Conservation (phyloP, 2,888 invertebrate genomes). For the Neocrepidodera transversa region DNA sequence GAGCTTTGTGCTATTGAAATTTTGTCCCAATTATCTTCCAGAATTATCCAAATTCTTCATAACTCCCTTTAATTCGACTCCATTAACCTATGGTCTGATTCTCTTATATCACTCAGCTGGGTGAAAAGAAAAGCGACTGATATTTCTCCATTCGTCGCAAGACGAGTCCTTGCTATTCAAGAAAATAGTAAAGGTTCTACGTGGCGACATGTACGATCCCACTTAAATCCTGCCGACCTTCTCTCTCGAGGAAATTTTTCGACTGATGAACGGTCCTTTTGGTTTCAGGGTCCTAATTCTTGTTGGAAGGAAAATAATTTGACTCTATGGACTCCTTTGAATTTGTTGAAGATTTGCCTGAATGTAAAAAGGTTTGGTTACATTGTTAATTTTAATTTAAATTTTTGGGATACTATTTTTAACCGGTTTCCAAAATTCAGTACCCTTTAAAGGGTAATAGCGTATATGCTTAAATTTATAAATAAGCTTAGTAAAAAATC, state of each 20-base stretch:
- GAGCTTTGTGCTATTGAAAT: conserved; percentile 1
- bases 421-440: neutral
- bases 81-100: neutral
- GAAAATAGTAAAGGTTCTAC: neutral
- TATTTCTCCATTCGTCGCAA: neutral
- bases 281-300: neutral
- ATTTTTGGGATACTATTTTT: too few relatives aligned
- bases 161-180: neutral
- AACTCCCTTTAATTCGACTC: neutral
- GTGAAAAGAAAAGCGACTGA: neutral
- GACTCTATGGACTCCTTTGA: neutral
- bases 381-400: too few relatives aligned
- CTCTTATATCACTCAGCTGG: neutral
- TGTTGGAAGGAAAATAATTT: neutral
- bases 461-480: neutral
- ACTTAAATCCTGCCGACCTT: neutral
- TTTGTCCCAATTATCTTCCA: neutral
- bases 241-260: conserved; percentile 1
- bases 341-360: neutral
- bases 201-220: neutral
- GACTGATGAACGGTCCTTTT: neutral
- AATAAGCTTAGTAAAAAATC: too few relatives aligned
- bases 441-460: neutral
- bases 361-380: neutral
- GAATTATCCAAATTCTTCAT: neutral